Base-by-base conservation (phyloP, 1,140 invertebrate genomes). In the Cryptotermes secundus region DNA sequence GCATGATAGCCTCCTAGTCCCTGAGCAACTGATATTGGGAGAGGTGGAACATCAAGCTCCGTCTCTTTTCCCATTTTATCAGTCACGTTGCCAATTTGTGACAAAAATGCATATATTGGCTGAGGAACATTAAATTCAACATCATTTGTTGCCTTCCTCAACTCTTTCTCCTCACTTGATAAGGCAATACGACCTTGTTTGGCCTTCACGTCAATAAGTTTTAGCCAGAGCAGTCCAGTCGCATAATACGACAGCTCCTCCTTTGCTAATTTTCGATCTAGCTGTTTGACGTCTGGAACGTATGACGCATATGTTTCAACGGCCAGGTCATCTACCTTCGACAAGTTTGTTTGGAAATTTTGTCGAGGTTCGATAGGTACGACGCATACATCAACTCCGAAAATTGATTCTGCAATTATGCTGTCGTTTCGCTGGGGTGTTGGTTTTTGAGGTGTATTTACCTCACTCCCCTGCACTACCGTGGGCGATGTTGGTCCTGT, bases 1-100 rank as follows among this genome's bases (percentile, higher is more conserved):
- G 87, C 86, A 83, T 88, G 87, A 79, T 88, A 88, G 0, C 87
- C 87, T 36, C 86, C 87, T 26, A 86, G 83, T 1, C 84, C 80
- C 84, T 87, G 85, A 19, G 85, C 86, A 79, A 86, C 84, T 34
- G 85, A 84, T 2, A 80, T 85, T 79, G 87, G 86, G 35, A 88
- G 83, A 3, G 34, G 0, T n/a, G 87, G 87, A 16, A 86, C 53
- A 22, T 85, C 38, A 2, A 86, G 80, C 0, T 80, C 22, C 12
- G 87, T 87, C 36, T 86, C 86, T 81, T 86, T 87, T 35, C 86
- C 87, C 86, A 86, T 85, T 34, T 86, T 85, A 80, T 88, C 87
- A 31, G 38, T 85, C 34, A 85, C 84, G 19, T 53, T 84, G 10
- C 87, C 87, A 19, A 87, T 88, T 80, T 87, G 65, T 0, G 4